Percentiles rank a stretch among this genome's conserved stretches.
These are phyloP conservation scores for Drosophila insularis DNA, from an alignment of 1,140 invertebrate genomes.

Conservation along the genomic window DNA sequence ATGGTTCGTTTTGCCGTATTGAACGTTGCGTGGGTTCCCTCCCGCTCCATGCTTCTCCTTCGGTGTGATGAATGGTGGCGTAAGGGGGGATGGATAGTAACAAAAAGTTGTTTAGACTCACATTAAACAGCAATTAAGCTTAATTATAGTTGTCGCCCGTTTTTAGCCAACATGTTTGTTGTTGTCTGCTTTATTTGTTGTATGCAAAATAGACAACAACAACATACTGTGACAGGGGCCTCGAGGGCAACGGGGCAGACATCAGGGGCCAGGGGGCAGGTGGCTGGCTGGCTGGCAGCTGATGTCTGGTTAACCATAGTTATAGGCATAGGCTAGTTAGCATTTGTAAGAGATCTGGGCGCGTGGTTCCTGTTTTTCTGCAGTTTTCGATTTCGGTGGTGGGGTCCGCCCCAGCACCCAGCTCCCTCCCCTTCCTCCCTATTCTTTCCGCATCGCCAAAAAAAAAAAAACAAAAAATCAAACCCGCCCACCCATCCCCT, in stretches of 20 bases:
- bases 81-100: not conserved
- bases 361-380: conserved; percentile 71
- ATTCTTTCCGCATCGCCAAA: too few species aligned
- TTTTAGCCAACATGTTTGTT: conserved; percentile 72
- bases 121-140: conserved; percentile 81
- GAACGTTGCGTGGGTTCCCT: conserved; percentile 38
- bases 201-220: conserved; percentile 67
- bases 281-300: not conserved
- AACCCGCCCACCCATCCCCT: not conserved
- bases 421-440: conserved; percentile 6
- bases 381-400: conserved; percentile 48
- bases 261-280: not conserved
- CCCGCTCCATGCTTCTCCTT: conserved; percentile 1
- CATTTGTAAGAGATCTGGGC: conserved; percentile 32
- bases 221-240: conserved; percentile 26
- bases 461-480: too few species aligned
- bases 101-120: conserved; percentile 52
- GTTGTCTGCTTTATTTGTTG: conserved; percentile 58
- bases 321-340: conserved; percentile 62
- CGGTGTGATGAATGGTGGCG: not conserved
- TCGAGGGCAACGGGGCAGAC: not conserved
- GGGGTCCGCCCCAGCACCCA: conserved; percentile 25
- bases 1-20: conserved; percentile 16
- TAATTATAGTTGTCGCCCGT: conserved; percentile 80
- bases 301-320: conserved; percentile 23